Evolutionary conservation across 2,888 invertebrate species (phyloP).

Genomic region (Ganaspis brasiliensis): DNA sequence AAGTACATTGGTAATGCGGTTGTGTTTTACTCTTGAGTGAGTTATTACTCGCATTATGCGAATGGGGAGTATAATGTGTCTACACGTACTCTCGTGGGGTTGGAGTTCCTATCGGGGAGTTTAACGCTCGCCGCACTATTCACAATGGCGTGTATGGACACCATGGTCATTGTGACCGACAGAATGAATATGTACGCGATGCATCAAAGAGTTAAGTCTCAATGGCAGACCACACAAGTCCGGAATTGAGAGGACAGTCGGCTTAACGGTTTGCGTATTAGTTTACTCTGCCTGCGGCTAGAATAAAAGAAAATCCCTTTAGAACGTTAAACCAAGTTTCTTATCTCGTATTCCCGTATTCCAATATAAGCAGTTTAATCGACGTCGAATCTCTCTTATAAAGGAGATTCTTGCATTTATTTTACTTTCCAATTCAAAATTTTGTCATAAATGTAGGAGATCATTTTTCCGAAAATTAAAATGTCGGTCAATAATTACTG

Average conservation of each 20-base stretch:
- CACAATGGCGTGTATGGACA: slow-evolving; percentile 73
- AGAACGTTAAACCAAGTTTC: background rate
- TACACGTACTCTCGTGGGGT: slow-evolving; percentile 46
- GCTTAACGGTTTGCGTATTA: slow-evolving; percentile 73
- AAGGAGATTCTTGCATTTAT: too few species aligned
- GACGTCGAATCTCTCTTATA: too few species aligned
- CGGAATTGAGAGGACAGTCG: slow-evolving; percentile 70
- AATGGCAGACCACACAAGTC: slow-evolving; percentile 73
- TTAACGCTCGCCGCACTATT: slow-evolving; percentile 71
- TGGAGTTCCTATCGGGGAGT: slow-evolving; percentile 66
- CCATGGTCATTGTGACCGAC: slow-evolving; percentile 69
- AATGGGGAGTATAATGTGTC: slow-evolving; percentile 50
- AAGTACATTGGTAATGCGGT: slow-evolving; percentile 45
- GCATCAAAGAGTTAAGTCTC: slow-evolving; percentile 75
- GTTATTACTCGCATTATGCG: slow-evolving; percentile 62
- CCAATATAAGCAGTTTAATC: too few species aligned
- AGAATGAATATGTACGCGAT: slow-evolving; percentile 72
- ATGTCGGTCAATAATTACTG: too few species aligned
- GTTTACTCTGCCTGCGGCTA: slow-evolving; percentile 55
- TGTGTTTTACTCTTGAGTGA: slow-evolving; percentile 62
- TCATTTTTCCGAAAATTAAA: too few species aligned
- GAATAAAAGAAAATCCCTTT: slow-evolving; percentile 11
- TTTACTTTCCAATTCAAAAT: too few species aligned
- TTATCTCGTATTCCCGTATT: background rate
- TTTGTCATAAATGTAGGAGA: too few species aligned